Percentiles rank a stretch among this genome's conserved stretches.
These are phyloP conservation scores for Emydura subglobosa DNA, from an alignment of 2,113 vertebrate species.

Conservation along the genomic window DNA sequence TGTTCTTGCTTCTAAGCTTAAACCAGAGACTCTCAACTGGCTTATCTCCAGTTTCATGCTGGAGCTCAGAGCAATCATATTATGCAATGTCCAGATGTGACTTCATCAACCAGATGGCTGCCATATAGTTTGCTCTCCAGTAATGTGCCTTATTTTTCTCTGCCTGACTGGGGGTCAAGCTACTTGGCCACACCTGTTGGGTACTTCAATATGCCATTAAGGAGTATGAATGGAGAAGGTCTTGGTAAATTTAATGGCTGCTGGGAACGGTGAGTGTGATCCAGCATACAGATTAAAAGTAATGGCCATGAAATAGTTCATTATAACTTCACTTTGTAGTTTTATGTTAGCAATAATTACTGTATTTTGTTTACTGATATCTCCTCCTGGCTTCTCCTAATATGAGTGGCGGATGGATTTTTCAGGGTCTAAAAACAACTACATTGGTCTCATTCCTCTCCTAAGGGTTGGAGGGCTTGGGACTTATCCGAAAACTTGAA, in stretches of 20 bases:
- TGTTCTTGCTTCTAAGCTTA: no score
- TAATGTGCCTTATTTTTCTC: background rate
- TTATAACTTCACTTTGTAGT: background rate
- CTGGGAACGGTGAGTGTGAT: background rate
- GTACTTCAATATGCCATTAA: background rate
- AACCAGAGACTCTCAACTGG: no score
- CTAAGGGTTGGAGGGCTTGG: background rate
- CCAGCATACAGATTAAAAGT: background rate
- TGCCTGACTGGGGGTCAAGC: background rate
- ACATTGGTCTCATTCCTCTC: background rate
- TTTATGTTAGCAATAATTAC: background rate
- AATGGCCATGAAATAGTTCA: background rate
- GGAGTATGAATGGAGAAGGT: background rate
- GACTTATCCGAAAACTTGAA: background rate
- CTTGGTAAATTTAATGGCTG: background rate
- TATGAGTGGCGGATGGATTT: background rate
- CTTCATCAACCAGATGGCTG: background rate
- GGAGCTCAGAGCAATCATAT: no score
- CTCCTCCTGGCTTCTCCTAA: background rate
- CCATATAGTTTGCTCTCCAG: background rate
- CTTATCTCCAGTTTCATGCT: no score
- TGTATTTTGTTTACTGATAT: background rate
- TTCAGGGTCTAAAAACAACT: background rate
- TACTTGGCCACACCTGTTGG: background rate
- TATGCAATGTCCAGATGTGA: background rate